phyloP scores from a whole-genome alignment of 1,140 invertebrate species.

The Nephila pilipes region DNA sequence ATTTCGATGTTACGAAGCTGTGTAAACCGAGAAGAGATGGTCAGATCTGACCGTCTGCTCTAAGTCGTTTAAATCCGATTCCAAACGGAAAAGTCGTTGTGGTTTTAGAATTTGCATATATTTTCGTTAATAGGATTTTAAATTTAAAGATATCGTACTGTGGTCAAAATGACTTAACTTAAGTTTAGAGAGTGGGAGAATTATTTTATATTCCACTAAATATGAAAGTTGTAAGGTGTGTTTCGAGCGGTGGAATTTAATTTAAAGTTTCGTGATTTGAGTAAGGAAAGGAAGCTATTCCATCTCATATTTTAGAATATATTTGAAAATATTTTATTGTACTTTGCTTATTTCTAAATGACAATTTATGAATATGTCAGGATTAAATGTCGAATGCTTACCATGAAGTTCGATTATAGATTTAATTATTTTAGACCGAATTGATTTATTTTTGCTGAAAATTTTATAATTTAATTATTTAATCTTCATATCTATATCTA shows the following conservation, averaged over 20 bases:
- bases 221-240: neutral
- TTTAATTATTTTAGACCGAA: no score
- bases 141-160: neutral
- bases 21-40: neutral
- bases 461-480: no score
- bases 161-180: neutral
- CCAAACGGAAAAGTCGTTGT: neutral
- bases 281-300: no score
- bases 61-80: constrained; percentile 35
- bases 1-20: neutral
- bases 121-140: neutral
- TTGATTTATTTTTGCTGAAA: no score
- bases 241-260: neutral
- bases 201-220: neutral
- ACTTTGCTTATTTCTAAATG: no score
- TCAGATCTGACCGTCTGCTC: neutral
- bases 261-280: neutral
- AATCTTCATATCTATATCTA: no score
- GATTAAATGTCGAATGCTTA: no score
- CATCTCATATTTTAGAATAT: no score
- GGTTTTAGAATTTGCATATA: constrained; percentile 20
- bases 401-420: no score
- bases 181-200: neutral
- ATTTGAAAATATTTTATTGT: no score
- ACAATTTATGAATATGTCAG: no score